These are phyloP conservation scores for Lissocephala sabroskyi DNA, from an alignment of 2,888 invertebrate genomes.

Conservation along the genomic window DNA sequence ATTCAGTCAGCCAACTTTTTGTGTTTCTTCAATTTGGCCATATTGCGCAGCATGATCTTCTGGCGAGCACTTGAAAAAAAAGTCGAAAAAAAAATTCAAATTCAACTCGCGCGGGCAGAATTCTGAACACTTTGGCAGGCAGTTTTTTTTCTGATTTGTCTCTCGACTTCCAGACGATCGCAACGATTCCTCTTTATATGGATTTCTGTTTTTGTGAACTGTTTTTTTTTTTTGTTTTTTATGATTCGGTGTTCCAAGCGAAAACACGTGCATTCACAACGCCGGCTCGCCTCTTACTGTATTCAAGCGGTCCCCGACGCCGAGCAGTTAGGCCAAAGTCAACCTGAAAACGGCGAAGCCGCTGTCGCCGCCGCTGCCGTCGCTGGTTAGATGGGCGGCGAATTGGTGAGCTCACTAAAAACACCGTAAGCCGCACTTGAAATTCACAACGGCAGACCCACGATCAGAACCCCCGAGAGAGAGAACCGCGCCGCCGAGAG, in stretches of 20 bases:
- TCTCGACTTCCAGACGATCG: background rate
- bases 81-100: constrained; percentile 23
- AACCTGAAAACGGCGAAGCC: constrained; percentile 20
- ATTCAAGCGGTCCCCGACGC: constrained; percentile 69
- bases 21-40: constrained; percentile 53
- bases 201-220: constrained; percentile 13
- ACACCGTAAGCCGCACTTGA: constrained; percentile 58
- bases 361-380: constrained; percentile 21
- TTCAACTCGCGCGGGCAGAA: background rate
- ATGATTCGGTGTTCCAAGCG: constrained; percentile 41
- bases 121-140: background rate
- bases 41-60: constrained; percentile 12
- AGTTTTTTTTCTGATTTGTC: background rate
- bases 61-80: constrained; percentile 23
- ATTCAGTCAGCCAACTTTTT: constrained; percentile 27
- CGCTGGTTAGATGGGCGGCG: constrained; percentile 43
- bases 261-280: constrained; percentile 72
- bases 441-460: constrained; percentile 19
- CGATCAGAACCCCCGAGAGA: constrained; percentile 3
- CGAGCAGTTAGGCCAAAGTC: constrained; percentile 69
- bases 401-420: constrained; percentile 45
- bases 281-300: constrained; percentile 73
- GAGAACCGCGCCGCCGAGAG: no score
- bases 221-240: constrained; percentile 14
- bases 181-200: constrained; percentile 7